Evolutionary conservation across 1,140 invertebrate genomes (phyloP), one percentile per base, ranked within the genome.

Genomic region (Macrotrachela quadricornifera): DNA sequence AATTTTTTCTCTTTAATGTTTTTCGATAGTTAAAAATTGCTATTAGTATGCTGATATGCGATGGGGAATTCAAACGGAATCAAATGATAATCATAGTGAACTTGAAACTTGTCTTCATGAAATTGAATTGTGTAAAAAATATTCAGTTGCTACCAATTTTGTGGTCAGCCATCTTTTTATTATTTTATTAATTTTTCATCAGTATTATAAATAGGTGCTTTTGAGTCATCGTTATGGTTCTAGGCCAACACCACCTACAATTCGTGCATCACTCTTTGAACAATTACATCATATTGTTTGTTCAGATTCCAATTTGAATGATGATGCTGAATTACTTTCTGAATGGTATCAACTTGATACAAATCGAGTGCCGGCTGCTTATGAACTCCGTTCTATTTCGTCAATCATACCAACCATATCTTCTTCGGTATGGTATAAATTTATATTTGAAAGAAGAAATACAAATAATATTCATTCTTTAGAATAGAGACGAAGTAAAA

Each of bases 201-300:
- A n/a, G n/a, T n/a, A n/a, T 30, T 30, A 30, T 30, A 30, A 30
- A 30, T 14, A 56, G 55, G 46, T 11, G 36, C 46, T 51, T 46
- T n/a, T 56, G 11, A 45, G 55, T 3, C 42, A 52, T 47, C 42
- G 51, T 13, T 52, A 52, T 47, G 51, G 51, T 18, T 91, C 78
- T 70, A 79, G 56, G 80, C 78, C 14, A 70, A 77, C 56, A 57
- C 78, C 42, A 39, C 38, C 51, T 17, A 38, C 42, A 46, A 37
- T 52, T 13, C 38, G 18, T 40, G 18, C 46, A 12, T 13, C 39
- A 8, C 42, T 46, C 14, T 52, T 30, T 8, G 21, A 30, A 30
- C 8, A 4, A 8, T 8, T 30, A 30, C 8, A 30, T 8, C 21
- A 30, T 2, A 8, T 30, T 30, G 8, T 30, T 30, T 30, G 21